Percentiles rank a stretch among this genome's conserved stretches.
Evolutionary conservation across 2,888 invertebrate species (phyloP).

Genomic region (Idaea dimidiata): DNA sequence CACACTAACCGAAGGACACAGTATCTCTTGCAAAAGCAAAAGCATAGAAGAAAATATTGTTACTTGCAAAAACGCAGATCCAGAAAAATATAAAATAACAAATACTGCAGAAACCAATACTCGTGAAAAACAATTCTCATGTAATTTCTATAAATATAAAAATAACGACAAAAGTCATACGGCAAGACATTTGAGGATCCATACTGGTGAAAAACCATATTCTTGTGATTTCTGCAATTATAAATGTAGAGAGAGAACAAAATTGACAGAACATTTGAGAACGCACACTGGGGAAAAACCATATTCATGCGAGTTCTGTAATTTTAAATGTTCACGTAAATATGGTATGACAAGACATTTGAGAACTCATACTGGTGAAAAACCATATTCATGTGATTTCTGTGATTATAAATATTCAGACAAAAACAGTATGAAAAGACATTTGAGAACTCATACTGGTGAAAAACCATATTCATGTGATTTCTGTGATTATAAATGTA

Average conservation of each 20-base stretch:
- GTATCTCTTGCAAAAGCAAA: too few species aligned
- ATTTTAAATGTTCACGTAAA: slow-evolving; percentile 2
- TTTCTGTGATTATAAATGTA: slow-evolving; percentile 6
- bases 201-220: slow-evolving; percentile 4
- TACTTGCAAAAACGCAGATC: neutral
- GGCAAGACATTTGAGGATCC: neutral
- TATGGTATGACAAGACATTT: neutral
- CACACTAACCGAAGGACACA: neutral
- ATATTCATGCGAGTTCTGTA: slow-evolving; percentile 9
- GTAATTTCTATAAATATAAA: too few species aligned
- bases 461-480: slow-evolving; percentile 11
- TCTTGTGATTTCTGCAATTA: slow-evolving; percentile 15
- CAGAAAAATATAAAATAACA: too few species aligned
- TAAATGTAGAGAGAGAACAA: slow-evolving; percentile 1
- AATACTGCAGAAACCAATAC: neutral
- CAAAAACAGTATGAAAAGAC: slow-evolving; percentile 8
- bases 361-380: neutral
- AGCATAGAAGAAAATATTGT: neutral
- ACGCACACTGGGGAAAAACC: slow-evolving; percentile 8
- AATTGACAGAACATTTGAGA: slow-evolving; percentile 4
- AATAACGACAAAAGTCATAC: neutral
- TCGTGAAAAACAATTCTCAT: neutral
- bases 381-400: slow-evolving; percentile 12
- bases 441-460: slow-evolving; percentile 1
- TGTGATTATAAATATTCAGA: slow-evolving; percentile 9